Base-by-base conservation (phyloP, 2,888 invertebrate genomes). In the Chaitophorus viminalis region DNA sequence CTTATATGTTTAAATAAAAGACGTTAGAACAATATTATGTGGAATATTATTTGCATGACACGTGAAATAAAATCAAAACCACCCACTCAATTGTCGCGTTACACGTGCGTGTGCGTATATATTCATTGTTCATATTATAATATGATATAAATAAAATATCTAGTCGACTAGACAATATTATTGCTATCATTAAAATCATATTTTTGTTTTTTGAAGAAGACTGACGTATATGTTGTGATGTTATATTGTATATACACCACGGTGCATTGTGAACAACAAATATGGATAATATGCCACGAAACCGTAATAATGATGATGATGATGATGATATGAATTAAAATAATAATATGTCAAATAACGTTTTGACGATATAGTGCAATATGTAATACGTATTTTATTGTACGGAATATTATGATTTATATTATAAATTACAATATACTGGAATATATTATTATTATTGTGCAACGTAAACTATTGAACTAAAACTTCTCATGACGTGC, bases 1-100 rank as follows among this genome's bases (percentile, higher is more conserved):
- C 1, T 0, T 46, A 14, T 46, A 2, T 14, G 46, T 14, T 14
- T 2, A 14, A 46, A 46, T 3, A 14, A 29, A 17, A 3, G 17
- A 25, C 14, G 54, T 54, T 3, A 25, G n/a, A n/a, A n/a, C n/a
- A n/a, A n/a, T n/a, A n/a, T n/a, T n/a, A 25, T 21, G 77, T 33
- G 54, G n/a, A 78, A 78, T 33, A 72, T 31, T 25, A 11, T 54
- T 25, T 54, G 60, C 25, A 60, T 25, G 39, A 39, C 2, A 21
- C 11, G 21, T 79, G 25, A 60, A 78, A n/a, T 17, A 29, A 33
- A n/a, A 65, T 79, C 60, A 65, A 5, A 81, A 46, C 68, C 81
- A 68, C 46, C 81, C 81, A 81, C 81, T 81, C 46, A 31, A 39
- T 33, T 17, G 65, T 79, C 21, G 79, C 11, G 79, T 65, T 31